Evolutionary conservation across 2,113 vertebrate genomes (phyloP).

Genomic region (Cichladusa arquata): DNA sequence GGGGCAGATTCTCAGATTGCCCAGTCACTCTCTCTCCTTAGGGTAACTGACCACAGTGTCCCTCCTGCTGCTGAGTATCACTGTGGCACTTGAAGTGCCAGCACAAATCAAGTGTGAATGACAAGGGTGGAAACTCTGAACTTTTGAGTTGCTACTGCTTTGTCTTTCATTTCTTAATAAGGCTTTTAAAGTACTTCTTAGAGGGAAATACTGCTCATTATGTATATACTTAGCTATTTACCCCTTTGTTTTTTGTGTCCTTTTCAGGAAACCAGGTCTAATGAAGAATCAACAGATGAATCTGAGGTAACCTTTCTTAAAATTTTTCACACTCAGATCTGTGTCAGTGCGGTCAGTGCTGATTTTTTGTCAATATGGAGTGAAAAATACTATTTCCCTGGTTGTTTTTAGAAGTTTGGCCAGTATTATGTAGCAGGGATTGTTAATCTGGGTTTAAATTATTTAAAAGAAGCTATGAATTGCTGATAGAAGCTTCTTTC

Average conservation of each 20-base stretch:
- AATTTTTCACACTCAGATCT: not conserved
- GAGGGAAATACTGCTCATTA: not conserved
- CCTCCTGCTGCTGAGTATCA: not conserved
- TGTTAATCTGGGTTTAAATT: not conserved
- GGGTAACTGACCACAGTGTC: not conserved
- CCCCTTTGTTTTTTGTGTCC: conserved; percentile 18
- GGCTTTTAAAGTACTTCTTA: not conserved
- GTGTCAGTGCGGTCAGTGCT: not conserved
- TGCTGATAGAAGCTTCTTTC: not conserved
- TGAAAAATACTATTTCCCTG: not conserved
- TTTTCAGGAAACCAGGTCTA: conserved; percentile 79
- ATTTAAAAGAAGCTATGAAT: not conserved
- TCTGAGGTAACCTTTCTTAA: conserved; percentile 86
- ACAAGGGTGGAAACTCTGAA: not conserved
- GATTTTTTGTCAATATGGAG: not conserved
- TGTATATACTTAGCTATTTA: not conserved
- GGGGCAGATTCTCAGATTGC: not conserved
- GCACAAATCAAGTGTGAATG: not conserved
- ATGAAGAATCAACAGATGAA: conserved; percentile 92
- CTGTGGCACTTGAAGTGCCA: not conserved
- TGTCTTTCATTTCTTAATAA: not conserved
- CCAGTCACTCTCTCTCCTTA: not conserved
- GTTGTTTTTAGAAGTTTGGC: not conserved
- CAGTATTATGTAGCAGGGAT: not conserved
- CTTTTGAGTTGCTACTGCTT: not conserved